phyloP scores from a whole-genome alignment of 2,113 vertebrate genomes.

The Aspiorhynchus laticeps region DNA sequence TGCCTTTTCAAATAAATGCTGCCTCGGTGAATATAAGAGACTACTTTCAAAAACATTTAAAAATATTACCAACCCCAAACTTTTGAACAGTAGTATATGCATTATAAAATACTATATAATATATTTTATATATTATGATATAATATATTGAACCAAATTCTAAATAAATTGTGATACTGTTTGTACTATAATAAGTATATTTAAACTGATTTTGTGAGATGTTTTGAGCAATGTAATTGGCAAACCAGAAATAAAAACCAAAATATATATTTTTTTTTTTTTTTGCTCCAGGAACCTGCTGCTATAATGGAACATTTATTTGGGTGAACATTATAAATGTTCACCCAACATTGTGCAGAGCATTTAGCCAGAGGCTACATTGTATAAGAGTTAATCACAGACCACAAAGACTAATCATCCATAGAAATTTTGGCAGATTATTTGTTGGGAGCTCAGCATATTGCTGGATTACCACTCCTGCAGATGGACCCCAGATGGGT shows the following conservation, averaged over 20 bases:
- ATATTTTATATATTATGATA: neutral
- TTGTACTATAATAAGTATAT: neutral
- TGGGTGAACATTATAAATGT: too few relatives aligned
- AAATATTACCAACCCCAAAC: too few relatives aligned
- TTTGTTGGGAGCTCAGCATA: slow-evolving; percentile 5
- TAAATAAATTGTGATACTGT: neutral
- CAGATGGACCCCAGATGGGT: neutral
- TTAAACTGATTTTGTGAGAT: neutral
- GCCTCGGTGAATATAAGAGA: neutral
- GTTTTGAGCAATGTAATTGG: neutral
- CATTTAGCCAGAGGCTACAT: neutral
- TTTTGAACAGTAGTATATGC: too few relatives aligned
- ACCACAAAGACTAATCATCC: slow-evolving; percentile 1
- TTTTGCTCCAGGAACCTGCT: neutral
- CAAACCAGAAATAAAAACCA: neutral
- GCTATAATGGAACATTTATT: neutral
- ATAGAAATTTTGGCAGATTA: neutral
- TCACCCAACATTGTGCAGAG: neutral
- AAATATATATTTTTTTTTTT: too few relatives aligned
- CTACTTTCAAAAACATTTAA: neutral
- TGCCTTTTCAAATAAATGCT: neutral
- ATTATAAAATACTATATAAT: too few relatives aligned
- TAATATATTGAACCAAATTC: neutral
- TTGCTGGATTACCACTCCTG: neutral
- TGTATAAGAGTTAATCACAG: slow-evolving; percentile 23